Percentiles rank a stretch among this genome's conserved stretches.
These are phyloP conservation scores for Oxygymnocypris stewartii DNA, from an alignment of 2,113 vertebrate species.

Conservation along the genomic window DNA sequence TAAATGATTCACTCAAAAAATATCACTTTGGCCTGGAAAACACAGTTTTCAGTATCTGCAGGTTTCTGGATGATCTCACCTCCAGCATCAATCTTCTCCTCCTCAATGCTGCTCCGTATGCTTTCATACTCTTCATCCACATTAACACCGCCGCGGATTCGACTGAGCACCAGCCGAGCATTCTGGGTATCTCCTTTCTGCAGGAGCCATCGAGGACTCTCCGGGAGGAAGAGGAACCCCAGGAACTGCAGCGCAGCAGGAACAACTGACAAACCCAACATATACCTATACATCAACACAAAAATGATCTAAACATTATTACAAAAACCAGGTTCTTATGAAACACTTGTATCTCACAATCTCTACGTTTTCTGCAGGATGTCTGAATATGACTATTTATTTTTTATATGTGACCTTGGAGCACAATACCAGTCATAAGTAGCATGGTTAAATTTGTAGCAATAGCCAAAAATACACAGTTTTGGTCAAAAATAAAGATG, in stretches of 20 bases:
- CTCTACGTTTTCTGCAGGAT: background rate
- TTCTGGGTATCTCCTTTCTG: conserved; percentile 88
- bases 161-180: conserved; percentile 81
- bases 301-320: background rate
- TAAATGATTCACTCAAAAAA: background rate
- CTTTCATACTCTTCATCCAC: conserved; percentile 67
- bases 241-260: conserved; percentile 90
- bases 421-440: too few relatives aligned
- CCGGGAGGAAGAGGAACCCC: conserved; percentile 92
- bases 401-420: too few relatives aligned
- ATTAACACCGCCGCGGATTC: conserved; percentile 82
- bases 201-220: conserved; percentile 97
- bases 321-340: background rate
- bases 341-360: background rate
- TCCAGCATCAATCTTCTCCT: conserved; percentile 81
- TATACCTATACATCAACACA: conserved; percentile 78
- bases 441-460: too few relatives aligned
- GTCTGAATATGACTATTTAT: background rate
- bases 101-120: conserved; percentile 81
- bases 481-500: too few relatives aligned
- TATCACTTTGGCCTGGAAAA: background rate
- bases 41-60: background rate
- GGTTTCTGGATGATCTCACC: conserved; percentile 60
- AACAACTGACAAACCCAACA: conserved; percentile 89
- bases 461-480: too few relatives aligned